These are phyloP conservation scores for Papilio aristodemus DNA, from an alignment of 1,140 invertebrate genomes.

Conservation along the genomic window DNA sequence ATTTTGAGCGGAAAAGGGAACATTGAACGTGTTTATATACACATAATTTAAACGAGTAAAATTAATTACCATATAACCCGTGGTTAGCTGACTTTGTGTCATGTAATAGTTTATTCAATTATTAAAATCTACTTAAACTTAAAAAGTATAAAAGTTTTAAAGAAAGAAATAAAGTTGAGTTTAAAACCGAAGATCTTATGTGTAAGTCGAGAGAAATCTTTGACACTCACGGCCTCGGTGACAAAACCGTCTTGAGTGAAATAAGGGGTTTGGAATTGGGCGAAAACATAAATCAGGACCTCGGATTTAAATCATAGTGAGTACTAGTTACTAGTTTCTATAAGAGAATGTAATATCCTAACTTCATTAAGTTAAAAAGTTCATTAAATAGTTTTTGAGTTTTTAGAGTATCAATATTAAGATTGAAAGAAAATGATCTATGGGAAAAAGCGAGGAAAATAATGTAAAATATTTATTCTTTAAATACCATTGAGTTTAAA, in stretches of 20 bases:
- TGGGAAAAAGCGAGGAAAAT: too few species aligned
- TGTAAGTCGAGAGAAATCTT: neutral
- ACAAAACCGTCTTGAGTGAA: conserved; percentile 12
- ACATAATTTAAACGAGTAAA: too few species aligned
- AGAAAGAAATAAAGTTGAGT: neutral
- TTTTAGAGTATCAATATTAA: too few species aligned
- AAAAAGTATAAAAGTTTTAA: neutral
- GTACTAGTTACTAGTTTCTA: neutral
- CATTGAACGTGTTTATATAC: too few species aligned
- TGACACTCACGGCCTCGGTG: neutral
- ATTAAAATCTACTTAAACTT: neutral
- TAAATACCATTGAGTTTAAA: too few species aligned
- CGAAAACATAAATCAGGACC: neutral
- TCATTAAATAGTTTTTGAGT: too few species aligned
- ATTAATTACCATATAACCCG: too few species aligned
- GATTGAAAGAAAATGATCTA: too few species aligned
- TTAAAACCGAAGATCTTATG: neutral
- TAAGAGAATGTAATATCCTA: neutral
- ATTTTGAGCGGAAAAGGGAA: too few species aligned
- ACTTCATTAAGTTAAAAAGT: too few species aligned
- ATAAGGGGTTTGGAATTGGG: conserved; percentile 7
- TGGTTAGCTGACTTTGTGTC: too few species aligned
- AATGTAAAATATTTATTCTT: too few species aligned
- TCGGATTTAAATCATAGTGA: neutral
- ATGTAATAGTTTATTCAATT: neutral